Conservation (phyloP, 2,113 vertebrate genomes). For the Pterocles orientalis region DNA sequence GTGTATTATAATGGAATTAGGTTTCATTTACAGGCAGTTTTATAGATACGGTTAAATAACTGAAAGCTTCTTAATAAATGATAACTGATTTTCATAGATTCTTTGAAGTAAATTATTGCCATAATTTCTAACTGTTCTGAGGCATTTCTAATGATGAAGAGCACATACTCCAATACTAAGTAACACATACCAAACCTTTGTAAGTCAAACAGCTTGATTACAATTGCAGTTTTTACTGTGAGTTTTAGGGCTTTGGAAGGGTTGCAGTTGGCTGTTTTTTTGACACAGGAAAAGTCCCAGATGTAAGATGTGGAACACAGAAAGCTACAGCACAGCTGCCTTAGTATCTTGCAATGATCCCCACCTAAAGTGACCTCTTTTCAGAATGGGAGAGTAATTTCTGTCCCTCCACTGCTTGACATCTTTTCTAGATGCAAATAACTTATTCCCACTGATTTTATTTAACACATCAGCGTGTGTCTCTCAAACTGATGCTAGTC, state of each 20-base stretch:
- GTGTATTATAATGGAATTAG: background rate
- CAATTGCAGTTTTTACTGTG: background rate
- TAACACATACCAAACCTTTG: background rate
- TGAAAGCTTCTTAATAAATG: rapidly evolving
- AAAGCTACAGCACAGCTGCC: background rate
- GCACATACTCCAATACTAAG: background rate
- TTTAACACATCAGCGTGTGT: background rate
- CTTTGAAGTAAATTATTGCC: background rate
- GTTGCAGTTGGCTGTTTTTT: background rate
- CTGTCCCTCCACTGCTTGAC: background rate
- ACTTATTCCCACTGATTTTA: background rate
- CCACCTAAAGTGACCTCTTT: background rate
- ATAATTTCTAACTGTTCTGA: background rate
- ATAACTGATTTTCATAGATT: background rate
- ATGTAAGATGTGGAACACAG: background rate
- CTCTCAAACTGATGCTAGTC: background rate
- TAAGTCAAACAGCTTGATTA: rapidly evolving
- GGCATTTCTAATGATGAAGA: background rate
- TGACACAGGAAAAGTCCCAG: background rate
- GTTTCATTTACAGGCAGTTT: background rate
- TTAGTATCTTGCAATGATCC: background rate
- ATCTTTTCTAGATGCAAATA: background rate
- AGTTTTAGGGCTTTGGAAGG: rapidly evolving
- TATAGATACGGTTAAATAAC: background rate
- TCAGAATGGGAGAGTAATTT: background rate